Evolutionary conservation across 2,888 invertebrate species (phyloP).

Genomic region (Dynastes maya): DNA sequence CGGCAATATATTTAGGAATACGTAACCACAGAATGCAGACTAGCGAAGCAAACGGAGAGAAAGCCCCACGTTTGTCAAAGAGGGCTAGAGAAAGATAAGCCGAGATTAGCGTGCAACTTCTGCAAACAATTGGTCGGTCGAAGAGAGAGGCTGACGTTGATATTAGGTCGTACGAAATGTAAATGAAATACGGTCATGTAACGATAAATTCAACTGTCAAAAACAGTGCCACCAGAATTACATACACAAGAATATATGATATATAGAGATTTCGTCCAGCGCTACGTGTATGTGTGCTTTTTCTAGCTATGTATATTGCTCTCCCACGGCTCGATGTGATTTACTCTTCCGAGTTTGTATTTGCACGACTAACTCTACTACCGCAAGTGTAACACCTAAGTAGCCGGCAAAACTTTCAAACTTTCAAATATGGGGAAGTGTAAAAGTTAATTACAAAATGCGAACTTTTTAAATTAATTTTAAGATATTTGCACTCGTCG

Average conservation of each 20-base stretch:
- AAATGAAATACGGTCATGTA: slow-evolving; percentile 29
- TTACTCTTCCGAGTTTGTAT: no score
- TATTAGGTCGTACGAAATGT: slow-evolving; percentile 33
- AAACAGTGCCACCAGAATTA: slow-evolving; percentile 1
- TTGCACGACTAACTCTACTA: no score
- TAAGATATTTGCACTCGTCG: no score
- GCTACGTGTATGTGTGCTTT: no score
- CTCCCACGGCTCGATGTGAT: no score
- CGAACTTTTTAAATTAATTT: no score
- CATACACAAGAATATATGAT: not conserved
- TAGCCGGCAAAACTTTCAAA: no score
- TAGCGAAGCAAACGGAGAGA: not conserved
- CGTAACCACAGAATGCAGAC: not conserved
- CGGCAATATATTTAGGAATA: slow-evolving; percentile 1
- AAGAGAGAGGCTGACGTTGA: slow-evolving; percentile 12
- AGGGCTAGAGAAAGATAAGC: not conserved
- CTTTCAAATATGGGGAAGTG: no score
- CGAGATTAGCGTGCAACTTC: slow-evolving; percentile 21
- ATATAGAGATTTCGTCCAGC: no score
- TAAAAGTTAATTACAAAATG: no score
- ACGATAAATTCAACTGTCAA: slow-evolving; percentile 37
- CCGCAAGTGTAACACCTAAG: no score
- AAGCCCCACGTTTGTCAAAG: not conserved
- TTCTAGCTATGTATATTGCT: no score
- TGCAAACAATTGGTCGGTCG: slow-evolving; percentile 26